Percentiles rank a stretch among this genome's conserved stretches.
Conservation (phyloP, 2,888 invertebrate species). For the Synergus gifuensis region DNA sequence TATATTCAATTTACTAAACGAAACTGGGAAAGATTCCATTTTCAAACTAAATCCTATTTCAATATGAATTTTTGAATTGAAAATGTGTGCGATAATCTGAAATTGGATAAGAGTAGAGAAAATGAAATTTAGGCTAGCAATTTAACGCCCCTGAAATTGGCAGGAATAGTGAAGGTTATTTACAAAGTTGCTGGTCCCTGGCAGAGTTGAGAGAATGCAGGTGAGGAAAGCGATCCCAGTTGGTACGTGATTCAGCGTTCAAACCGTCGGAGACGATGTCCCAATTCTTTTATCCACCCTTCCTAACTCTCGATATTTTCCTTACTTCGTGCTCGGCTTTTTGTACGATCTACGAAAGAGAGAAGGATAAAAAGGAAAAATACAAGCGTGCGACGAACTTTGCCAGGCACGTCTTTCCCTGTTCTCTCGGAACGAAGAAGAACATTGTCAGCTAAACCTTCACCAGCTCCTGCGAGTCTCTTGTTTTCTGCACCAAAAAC, state of each 20-base stretch:
- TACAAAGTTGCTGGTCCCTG: constrained; percentile 21
- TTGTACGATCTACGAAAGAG: constrained; percentile 23
- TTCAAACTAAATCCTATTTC: too few species aligned
- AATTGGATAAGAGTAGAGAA: background rate
- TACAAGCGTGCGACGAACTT: constrained; percentile 11
- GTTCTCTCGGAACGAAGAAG: constrained; percentile 20
- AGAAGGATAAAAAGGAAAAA: constrained; percentile 13
- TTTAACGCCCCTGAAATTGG: constrained; percentile 5
- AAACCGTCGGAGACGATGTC: constrained; percentile 25
- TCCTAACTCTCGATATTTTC: constrained; percentile 31
- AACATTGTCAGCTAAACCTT: constrained; percentile 40
- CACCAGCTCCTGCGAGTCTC: background rate
- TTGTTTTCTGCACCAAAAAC: constrained; percentile 15
- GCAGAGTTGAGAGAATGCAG: constrained; percentile 18
- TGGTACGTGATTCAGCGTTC: constrained; percentile 38
- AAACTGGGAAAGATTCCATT: too few species aligned
- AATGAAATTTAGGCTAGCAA: constrained; percentile 12
- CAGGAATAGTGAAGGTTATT: constrained; percentile 23
- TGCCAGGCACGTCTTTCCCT: constrained; percentile 37
- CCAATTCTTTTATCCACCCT: constrained; percentile 36
- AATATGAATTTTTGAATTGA: too few species aligned
- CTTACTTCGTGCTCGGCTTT: constrained; percentile 37
- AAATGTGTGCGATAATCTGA: background rate
- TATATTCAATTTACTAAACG: too few species aligned
- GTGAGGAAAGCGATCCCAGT: constrained; percentile 27